phyloP scores from a whole-genome alignment of 92 coral and sea anemone species.

The Umimayanthus kanabou region DNA sequence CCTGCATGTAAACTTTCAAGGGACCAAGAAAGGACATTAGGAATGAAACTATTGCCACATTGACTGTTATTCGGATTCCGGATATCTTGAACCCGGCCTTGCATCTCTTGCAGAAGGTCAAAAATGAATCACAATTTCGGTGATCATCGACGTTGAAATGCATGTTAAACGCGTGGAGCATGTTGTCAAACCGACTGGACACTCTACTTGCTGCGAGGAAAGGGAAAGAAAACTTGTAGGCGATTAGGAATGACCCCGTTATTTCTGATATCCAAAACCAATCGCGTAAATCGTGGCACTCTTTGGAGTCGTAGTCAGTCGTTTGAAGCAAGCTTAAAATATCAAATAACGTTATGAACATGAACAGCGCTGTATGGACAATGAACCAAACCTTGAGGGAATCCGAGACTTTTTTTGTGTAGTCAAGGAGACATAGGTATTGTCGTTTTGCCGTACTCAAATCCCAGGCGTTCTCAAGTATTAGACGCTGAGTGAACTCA shows the following conservation, averaged over 20 bases:
- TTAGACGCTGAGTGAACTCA: constrained; percentile 57
- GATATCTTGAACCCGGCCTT: constrained; percentile 61
- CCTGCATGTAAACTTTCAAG: constrained; percentile 47
- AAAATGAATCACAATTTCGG: constrained; percentile 56
- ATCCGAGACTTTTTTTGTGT: constrained; percentile 47
- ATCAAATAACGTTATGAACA: constrained; percentile 40
- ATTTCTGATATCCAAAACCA: constrained; percentile 36
- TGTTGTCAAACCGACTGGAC: constrained; percentile 53
- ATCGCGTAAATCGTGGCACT: too few species aligned
- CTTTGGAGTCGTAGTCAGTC: too few species aligned
- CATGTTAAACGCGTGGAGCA: constrained; percentile 51
- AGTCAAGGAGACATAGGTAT: constrained; percentile 57
- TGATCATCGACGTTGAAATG: constrained; percentile 37
- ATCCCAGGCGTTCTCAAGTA: constrained; percentile 33
- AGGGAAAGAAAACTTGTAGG: constrained; percentile 69
- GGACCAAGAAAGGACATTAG: constrained; percentile 56
- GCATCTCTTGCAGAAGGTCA: constrained; percentile 54
- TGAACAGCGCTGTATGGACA: constrained; percentile 50
- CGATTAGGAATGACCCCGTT: constrained; percentile 58
- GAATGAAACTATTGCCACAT: constrained; percentile 58
- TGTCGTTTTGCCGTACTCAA: constrained; percentile 53
- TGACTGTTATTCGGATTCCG: constrained; percentile 49
- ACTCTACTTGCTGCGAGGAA: constrained; percentile 64
- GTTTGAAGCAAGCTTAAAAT: constrained; percentile 18
- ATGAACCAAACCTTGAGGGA: constrained; percentile 58